Evolutionary conservation across 2,888 invertebrate genomes (phyloP).

Genomic region (Lasioglossum villosulum): DNA sequence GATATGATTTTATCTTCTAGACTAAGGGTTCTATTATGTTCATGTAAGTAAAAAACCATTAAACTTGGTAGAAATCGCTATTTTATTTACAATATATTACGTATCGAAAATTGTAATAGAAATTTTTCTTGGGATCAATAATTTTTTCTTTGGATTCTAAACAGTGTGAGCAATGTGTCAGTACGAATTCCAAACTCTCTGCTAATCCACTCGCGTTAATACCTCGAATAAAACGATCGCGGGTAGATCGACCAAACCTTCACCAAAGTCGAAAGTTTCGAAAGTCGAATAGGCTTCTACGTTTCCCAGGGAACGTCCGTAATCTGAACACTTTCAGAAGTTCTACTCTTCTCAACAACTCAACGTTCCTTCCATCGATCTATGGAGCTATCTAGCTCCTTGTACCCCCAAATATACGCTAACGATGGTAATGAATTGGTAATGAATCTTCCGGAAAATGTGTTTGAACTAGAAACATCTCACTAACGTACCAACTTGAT

Average conservation of each 20-base stretch:
- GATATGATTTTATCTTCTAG: no score
- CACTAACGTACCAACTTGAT: neutral
- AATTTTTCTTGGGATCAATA: neutral
- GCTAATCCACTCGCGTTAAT: constrained; percentile 10
- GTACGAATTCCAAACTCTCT: neutral
- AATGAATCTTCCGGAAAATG: neutral
- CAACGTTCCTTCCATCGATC: neutral
- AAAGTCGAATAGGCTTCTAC: constrained; percentile 3
- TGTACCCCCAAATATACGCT: neutral
- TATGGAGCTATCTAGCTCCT: neutral
- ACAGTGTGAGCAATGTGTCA: neutral
- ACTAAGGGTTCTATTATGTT: no score
- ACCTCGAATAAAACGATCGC: neutral
- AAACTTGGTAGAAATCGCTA: no score
- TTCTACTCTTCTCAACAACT: constrained; percentile 1
- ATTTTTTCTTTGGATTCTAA: neutral
- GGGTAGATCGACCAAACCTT: neutral
- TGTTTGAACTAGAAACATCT: neutral
- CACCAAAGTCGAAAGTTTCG: constrained; percentile 2
- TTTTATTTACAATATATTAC: no score
- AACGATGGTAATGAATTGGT: neutral
- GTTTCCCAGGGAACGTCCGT: neutral
- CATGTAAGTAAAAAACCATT: no score
- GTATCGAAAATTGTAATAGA: no score
- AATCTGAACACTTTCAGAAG: neutral